Evolutionary conservation across 1,140 invertebrate genomes (phyloP).

Genomic region (Frieseomelitta varia): DNA sequence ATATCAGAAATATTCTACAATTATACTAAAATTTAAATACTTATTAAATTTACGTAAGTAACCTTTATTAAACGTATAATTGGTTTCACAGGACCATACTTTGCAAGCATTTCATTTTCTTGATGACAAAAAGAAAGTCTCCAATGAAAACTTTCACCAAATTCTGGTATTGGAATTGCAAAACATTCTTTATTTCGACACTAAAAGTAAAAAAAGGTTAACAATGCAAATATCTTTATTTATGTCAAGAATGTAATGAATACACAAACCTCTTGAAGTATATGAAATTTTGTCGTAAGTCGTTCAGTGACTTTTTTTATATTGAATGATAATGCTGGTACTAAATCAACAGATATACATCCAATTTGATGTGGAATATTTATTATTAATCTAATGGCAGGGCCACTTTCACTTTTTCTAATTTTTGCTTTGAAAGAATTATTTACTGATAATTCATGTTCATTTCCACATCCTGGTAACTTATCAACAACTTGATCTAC

Average conservation of each 20-base stretch:
- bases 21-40: background rate
- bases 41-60: constrained; percentile 1
- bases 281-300: background rate
- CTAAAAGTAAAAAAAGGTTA: constrained; percentile 23
- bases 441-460: background rate
- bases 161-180: constrained; percentile 63
- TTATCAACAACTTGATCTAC: constrained; percentile 71
- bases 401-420: constrained; percentile 77
- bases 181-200: constrained; percentile 45
- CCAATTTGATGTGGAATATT: background rate
- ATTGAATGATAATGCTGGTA: constrained; percentile 80
- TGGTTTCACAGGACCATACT: constrained; percentile 52
- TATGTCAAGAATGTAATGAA: background rate
- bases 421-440: constrained; percentile 55
- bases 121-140: constrained; percentile 62
- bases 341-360: constrained; percentile 79
- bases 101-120: constrained; percentile 60
- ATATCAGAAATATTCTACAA: background rate
- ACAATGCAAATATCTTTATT: background rate
- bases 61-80: constrained; percentile 70
- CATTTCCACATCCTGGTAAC: constrained; percentile 57
- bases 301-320: constrained; percentile 31
- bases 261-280: background rate
- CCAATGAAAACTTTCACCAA: constrained; percentile 46
- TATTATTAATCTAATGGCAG: constrained; percentile 80